Conservation (phyloP, 2,888 invertebrate species). For the Rhimphoctona megacephalus region DNA sequence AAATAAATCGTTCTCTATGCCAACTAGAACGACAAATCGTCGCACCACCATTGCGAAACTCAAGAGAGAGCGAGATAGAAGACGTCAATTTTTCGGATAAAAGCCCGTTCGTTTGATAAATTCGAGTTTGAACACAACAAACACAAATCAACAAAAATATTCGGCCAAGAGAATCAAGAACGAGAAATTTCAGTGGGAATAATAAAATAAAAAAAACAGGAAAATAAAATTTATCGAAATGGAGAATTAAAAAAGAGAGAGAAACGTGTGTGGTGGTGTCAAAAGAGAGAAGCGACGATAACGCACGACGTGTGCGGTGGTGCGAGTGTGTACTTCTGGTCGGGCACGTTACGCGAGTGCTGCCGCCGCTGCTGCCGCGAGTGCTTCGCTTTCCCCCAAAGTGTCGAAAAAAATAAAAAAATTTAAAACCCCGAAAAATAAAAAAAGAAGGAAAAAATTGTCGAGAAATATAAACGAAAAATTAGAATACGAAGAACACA, state of each 20-base stretch:
- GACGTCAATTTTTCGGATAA: constrained; percentile 42
- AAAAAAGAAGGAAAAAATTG: constrained; percentile 63
- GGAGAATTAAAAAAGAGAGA: constrained; percentile 22
- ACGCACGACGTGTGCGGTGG: constrained; percentile 52
- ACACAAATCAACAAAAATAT: constrained; percentile 28
- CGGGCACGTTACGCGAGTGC: constrained; percentile 51
- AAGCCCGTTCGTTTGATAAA: constrained; percentile 1
- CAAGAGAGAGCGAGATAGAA: constrained; percentile 57
- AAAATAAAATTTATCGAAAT: constrained; percentile 23
- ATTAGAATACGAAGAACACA: constrained; percentile 69
- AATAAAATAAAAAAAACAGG: background rate
- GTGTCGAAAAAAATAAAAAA: constrained; percentile 60
- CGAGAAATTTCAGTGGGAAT: constrained; percentile 17
- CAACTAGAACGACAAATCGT: constrained; percentile 53
- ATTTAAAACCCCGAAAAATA: constrained; percentile 74
- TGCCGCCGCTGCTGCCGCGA: constrained; percentile 58
- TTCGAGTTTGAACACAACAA: background rate
- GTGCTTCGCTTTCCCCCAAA: constrained; percentile 51
- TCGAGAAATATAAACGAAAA: constrained; percentile 47
- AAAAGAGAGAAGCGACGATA: constrained; percentile 60
- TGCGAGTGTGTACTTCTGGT: constrained; percentile 55
- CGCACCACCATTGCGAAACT: constrained; percentile 53
- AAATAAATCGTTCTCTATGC: constrained; percentile 43
- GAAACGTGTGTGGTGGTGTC: constrained; percentile 62
- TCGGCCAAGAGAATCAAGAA: background rate